A percentile compares a stretch with the other conserved stretches of the same genome.
phyloP scores from a whole-genome alignment of 2,888 invertebrate genomes.

The Phortica magna region DNA sequence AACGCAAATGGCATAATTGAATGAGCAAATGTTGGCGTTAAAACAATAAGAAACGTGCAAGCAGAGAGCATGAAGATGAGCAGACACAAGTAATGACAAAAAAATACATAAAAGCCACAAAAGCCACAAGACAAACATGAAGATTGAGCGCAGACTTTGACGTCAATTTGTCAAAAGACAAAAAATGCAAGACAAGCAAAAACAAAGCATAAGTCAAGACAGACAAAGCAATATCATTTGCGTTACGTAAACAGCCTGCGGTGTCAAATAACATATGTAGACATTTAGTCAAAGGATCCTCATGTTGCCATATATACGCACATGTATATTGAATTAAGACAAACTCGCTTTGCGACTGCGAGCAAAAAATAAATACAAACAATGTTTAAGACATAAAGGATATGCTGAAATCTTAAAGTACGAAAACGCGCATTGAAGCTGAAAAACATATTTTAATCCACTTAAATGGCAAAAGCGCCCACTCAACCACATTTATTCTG shows the following conservation, averaged over 20 bases:
- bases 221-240: slow-evolving; percentile 19
- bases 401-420: background rate
- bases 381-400: background rate
- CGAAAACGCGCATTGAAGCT: background rate
- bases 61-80: background rate
- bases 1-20: background rate
- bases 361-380: background rate
- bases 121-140: background rate
- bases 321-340: background rate
- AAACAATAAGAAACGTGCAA: background rate
- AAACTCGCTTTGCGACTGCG: background rate
- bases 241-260: background rate
- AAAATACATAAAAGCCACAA: background rate
- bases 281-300: background rate
- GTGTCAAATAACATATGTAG: background rate
- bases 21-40: background rate
- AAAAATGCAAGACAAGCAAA: slow-evolving; percentile 3
- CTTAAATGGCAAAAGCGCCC: slow-evolving; percentile 1
- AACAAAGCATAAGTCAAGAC: background rate
- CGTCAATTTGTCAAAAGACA: slow-evolving; percentile 21
- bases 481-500: background rate
- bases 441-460: background rate
- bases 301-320: background rate
- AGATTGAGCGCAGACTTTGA: slow-evolving; percentile 18
- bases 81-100: background rate